Evolutionary conservation across 2,797 vertebrate genomes (phyloP).

Genomic region (Xenentodon cancila): DNA sequence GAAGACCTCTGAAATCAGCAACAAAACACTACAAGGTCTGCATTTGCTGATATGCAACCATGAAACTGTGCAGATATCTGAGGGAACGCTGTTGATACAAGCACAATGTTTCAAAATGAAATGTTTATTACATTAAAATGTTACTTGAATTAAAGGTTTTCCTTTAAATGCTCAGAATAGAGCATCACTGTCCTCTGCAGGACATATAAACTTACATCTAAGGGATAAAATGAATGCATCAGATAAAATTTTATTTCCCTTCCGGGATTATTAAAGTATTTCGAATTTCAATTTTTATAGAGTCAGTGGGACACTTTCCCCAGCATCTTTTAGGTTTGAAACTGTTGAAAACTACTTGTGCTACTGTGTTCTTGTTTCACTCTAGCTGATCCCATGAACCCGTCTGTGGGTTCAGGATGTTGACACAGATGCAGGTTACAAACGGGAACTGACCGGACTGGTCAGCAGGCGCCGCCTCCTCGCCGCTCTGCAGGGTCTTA

Average conservation of each 20-base stretch:
- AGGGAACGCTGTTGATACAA: too few relatives aligned
- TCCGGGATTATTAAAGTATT: too few relatives aligned
- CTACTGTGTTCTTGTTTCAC: not conserved
- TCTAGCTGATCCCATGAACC: not conserved
- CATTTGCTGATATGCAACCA: not conserved
- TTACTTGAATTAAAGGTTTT: not conserved
- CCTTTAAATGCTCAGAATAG: not conserved
- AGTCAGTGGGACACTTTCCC: too few relatives aligned
- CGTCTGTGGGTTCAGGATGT: too few relatives aligned
- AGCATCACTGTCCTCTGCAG: slow-evolving; percentile 34
- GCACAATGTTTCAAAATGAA: too few relatives aligned
- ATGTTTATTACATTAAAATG: not conserved
- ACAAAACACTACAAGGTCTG: not conserved
- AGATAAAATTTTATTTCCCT: too few relatives aligned
- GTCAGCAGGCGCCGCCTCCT: slow-evolving; percentile 76
- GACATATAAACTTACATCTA: slow-evolving; percentile 1
- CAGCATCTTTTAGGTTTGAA: too few relatives aligned
- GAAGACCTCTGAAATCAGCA: too few relatives aligned
- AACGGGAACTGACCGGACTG: slow-evolving; percentile 76
- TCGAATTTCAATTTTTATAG: too few relatives aligned
- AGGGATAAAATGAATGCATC: not conserved
- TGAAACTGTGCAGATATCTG: not conserved
- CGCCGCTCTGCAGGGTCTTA: slow-evolving; percentile 82
- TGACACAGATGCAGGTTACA: too few relatives aligned
- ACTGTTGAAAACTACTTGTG: too few relatives aligned